A percentile compares a stretch with the other conserved stretches of the same genome.
These are phyloP conservation scores for Lutraria lutraria DNA, from an alignment of 2,888 invertebrate genomes.

Conservation along the genomic window DNA sequence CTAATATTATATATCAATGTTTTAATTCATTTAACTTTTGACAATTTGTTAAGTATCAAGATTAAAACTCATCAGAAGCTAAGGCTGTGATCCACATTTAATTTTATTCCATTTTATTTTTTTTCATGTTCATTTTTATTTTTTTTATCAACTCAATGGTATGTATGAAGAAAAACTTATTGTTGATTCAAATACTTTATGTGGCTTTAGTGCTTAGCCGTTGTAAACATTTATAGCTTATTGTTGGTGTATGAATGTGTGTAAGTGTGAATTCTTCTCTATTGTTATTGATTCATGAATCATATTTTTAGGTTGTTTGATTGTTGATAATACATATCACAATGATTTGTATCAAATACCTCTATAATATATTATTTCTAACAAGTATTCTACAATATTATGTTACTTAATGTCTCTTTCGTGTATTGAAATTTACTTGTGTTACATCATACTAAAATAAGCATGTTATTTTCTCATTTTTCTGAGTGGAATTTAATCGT, in stretches of 20 bases:
- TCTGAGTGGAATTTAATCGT: not conserved
- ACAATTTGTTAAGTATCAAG: slow-evolving; percentile 8
- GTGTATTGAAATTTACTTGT: not conserved
- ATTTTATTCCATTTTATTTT: slow-evolving; percentile 20
- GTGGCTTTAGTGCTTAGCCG: not conserved
- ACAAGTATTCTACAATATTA: not conserved
- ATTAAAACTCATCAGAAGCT: slow-evolving; percentile 62
- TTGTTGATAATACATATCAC: slow-evolving; percentile 14
- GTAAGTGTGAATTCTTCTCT: not conserved
- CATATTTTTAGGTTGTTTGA: slow-evolving; percentile 8
- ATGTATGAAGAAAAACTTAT: not conserved
- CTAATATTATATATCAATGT: not conserved
- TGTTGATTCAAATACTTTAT: not conserved
- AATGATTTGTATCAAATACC: slow-evolving; percentile 7
- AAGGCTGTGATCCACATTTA: slow-evolving; percentile 58
- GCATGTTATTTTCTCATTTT: not conserved
- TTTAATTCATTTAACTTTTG: not conserved
- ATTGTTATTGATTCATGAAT: slow-evolving; percentile 3
- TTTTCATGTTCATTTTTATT: slow-evolving; percentile 11
- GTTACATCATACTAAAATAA: not conserved
- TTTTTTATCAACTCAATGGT: not conserved
- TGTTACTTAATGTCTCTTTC: not conserved
- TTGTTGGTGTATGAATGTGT: not conserved
- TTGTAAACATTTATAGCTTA: not conserved
- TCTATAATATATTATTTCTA: slow-evolving; percentile 2